These are phyloP conservation scores for Rhingia campestris DNA, from an alignment of 2,888 invertebrate genomes.

Conservation along the genomic window DNA sequence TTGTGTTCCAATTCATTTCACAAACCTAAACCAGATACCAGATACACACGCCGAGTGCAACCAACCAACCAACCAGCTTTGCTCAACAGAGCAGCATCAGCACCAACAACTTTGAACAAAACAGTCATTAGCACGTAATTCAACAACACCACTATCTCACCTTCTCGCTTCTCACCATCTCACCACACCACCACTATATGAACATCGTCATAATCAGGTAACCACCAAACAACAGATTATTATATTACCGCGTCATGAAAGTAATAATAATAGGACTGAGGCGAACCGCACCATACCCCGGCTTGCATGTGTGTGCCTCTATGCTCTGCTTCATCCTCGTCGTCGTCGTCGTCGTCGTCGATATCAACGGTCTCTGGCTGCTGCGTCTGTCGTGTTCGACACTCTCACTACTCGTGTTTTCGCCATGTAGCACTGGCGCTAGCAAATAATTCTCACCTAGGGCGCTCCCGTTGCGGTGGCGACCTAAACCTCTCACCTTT, in stretches of 20 bases:
- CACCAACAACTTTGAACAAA: constrained; percentile 45
- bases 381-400: constrained; percentile 57
- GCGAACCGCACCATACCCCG: constrained; percentile 12
- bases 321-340: background rate
- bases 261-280: constrained; percentile 55
- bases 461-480: constrained; percentile 37
- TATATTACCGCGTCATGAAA: constrained; percentile 68
- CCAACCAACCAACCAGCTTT: constrained; percentile 33
- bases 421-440: constrained; percentile 68
- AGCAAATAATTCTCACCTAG: constrained; percentile 67
- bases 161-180: constrained; percentile 51
- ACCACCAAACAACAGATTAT: constrained; percentile 70
- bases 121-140: constrained; percentile 72
- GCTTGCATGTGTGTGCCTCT: constrained; percentile 12
- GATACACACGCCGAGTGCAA: constrained; percentile 59
- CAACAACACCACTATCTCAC: constrained; percentile 61
- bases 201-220: constrained; percentile 65
- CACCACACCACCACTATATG: constrained; percentile 41
- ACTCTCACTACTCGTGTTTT: constrained; percentile 70
- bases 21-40: constrained; percentile 69
- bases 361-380: background rate
- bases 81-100: constrained; percentile 2
- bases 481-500: constrained; percentile 74
- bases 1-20: constrained; percentile 73
- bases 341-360: background rate